A percentile compares a stretch with the other conserved stretches of the same genome.
phyloP scores from a whole-genome alignment of 2,113 vertebrate species.

The Hiodon tergisus region DNA sequence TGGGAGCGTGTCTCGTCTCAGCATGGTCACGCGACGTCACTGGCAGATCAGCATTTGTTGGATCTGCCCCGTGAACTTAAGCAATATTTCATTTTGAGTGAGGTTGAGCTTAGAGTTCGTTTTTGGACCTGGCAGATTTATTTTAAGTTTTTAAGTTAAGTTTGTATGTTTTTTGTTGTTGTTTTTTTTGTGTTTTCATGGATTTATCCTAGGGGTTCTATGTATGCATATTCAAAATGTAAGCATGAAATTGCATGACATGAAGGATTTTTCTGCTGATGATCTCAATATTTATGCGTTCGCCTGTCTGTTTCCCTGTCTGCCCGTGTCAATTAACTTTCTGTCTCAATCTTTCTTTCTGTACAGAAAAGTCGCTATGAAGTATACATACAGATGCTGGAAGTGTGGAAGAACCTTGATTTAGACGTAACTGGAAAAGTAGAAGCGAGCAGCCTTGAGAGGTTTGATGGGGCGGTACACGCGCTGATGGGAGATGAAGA shows the following conservation, averaged over 20 bases:
- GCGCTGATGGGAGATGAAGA: conserved; percentile 28
- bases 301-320: background rate
- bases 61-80: no score
- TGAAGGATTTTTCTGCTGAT: background rate
- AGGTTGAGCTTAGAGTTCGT: no score
- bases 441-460: conserved; percentile 43
- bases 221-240: no score
- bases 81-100: no score
- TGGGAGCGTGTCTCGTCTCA: no score
- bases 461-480: conserved; percentile 62
- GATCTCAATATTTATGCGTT: background rate
- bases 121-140: no score
- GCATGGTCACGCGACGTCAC: no score
- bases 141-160: no score
- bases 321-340: background rate
- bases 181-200: no score
- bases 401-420: conserved; percentile 53
- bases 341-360: background rate
- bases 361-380: conserved; percentile 75
- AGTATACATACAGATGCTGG: conserved; percentile 69
- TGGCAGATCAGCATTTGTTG: no score
- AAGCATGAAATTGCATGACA: background rate
- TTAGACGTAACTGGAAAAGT: background rate
- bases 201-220: no score
- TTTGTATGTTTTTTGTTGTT: no score